Evolutionary conservation across 92 coral and sea anemone species (phyloP).

Genomic region (Palythoa grandis): DNA sequence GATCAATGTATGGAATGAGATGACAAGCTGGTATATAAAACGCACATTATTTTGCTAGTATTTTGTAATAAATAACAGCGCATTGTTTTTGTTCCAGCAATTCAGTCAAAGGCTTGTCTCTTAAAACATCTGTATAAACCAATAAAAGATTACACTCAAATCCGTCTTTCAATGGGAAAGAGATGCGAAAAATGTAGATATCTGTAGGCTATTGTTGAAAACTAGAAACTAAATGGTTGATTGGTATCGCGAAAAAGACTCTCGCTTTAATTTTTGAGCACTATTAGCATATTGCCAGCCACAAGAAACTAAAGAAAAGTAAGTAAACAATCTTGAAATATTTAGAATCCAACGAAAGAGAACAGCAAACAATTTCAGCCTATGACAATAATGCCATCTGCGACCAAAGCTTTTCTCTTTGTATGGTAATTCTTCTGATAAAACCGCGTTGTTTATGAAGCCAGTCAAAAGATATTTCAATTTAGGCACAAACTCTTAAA

Average conservation of each 20-base stretch:
- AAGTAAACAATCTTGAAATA: conserved; percentile 14
- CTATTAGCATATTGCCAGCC: neutral
- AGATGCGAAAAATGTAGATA: neutral
- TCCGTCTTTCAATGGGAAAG: neutral
- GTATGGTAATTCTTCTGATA: conserved; percentile 28
- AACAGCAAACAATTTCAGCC: neutral
- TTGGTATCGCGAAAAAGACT: neutral
- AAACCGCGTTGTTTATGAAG: conserved; percentile 25
- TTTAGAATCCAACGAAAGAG: conserved; percentile 17
- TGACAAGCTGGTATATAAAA: neutral
- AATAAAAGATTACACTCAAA: too few relatives aligned
- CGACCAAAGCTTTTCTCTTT: conserved; percentile 11
- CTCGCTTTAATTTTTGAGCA: neutral
- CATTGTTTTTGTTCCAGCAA: neutral
- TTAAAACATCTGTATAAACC: neutral
- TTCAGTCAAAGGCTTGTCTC: neutral
- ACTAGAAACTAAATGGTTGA: conserved; percentile 2
- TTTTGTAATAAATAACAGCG: neutral
- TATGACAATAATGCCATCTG: conserved; percentile 33
- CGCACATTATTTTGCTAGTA: neutral
- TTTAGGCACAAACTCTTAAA: neutral
- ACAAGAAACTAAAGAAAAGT: neutral
- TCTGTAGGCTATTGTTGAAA: conserved; percentile 11
- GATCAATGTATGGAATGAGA: neutral
- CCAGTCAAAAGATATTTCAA: neutral